Evolutionary conservation across 2,888 invertebrate species (phyloP).

Genomic region (Drosophila mayaguana): DNA sequence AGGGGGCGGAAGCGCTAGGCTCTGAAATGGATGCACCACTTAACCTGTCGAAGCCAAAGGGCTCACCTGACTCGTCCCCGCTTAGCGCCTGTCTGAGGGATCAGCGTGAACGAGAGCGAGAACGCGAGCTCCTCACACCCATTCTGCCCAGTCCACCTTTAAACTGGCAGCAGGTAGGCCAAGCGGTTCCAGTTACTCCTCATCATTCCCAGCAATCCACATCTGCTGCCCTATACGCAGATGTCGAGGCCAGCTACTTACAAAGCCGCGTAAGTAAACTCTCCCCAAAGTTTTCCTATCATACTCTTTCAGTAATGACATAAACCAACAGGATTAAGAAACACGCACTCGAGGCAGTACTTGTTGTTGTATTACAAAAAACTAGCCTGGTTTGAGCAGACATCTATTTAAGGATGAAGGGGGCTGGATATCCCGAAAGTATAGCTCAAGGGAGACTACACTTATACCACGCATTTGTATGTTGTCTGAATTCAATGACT

Average conservation of each 20-base stretch:
- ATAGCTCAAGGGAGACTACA: too few relatives aligned
- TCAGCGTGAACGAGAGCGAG: constrained; percentile 44
- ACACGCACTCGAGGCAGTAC: too few relatives aligned
- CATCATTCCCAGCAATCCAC: constrained; percentile 85
- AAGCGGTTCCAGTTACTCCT: constrained; percentile 41
- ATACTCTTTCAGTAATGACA: not conserved
- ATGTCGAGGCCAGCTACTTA: constrained; percentile 86
- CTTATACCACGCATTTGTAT: too few relatives aligned
- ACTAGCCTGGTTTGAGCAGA: too few relatives aligned
- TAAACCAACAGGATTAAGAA: not conserved
- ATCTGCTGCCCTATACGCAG: constrained; percentile 85
- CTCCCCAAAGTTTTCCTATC: not conserved
- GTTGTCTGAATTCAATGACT: too few relatives aligned
- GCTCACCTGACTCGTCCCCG: constrained; percentile 86
- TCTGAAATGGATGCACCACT: constrained; percentile 93
- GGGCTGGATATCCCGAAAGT: too few relatives aligned
- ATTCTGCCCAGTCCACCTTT: constrained; percentile 59
- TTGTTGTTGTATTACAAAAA: too few relatives aligned
- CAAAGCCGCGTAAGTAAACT: constrained; percentile 57
- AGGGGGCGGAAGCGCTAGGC: constrained; percentile 86
- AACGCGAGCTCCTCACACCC: constrained; percentile 35
- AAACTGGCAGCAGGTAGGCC: constrained; percentile 56
- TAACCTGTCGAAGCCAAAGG: constrained; percentile 94
- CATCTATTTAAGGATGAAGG: too few relatives aligned
- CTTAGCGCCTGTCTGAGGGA: constrained; percentile 54